Base-by-base conservation (phyloP, 1,140 invertebrate species). In the Portunus trituberculatus region DNA sequence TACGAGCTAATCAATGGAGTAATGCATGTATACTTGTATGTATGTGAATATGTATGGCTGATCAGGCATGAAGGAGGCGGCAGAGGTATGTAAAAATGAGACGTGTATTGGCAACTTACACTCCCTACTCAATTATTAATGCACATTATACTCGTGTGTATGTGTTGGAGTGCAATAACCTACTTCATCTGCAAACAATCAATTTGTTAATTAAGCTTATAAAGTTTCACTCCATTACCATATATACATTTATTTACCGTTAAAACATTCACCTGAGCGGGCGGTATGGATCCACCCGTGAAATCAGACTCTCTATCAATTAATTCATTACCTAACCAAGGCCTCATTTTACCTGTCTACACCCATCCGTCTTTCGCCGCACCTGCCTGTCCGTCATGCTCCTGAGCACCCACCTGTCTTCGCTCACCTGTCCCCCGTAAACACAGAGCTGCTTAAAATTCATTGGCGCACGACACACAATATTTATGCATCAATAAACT, bases 401-500 rank as follows among this genome's bases (percentile, higher is more conserved):
- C 20, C 20, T 25, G 67, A 76, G 67, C 6, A 76, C 67, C 67
- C 25, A 76, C 67, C 67, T 76, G 67, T 76, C 67, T 76, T 76
- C 67, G 25, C n/a, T n/a, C 67, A 76, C 67, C 67, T 76, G 67
- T n/a, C 67, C 20, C 67, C 67, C n/a, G 52, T n/a, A 76, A 25
- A 76, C 67, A 76, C 67, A 76, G 67, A 76, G n/a, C 67, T 76
- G 67, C 67, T 76, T 76, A 76, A 76, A 76, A 76, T 76, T 76
- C 67, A 76, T 76, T 76, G 67, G 67, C 67, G n/a, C 67, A 76
- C 67, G 67, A 76, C 67, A 76, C 67, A 76, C 67, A 76, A 76
- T 76, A 76, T 76, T 76, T 76, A 76, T 76, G 67, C 67, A 76
- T 76, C 67, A 76, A 76, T 76, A 76, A 76, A 76, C 67, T 76